Evolutionary conservation across 2,797 vertebrate genomes (phyloP).

Genomic region (Sebastes nivosus): DNA sequence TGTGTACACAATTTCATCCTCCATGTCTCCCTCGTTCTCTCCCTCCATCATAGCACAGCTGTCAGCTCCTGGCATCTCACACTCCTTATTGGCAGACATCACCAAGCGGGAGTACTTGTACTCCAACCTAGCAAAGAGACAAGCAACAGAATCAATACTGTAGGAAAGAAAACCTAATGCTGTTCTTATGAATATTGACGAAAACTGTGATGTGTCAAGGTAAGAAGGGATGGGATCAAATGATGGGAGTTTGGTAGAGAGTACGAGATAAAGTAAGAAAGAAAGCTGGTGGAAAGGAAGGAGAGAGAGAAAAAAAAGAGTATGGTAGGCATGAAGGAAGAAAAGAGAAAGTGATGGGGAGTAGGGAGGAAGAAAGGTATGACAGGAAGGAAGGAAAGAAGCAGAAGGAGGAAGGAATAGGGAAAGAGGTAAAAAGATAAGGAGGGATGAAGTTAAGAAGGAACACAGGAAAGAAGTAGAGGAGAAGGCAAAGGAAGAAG

Average conservation of each 20-base stretch:
- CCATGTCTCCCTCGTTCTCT: constrained; percentile 88
- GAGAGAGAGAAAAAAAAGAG: not conserved
- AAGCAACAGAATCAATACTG: constrained; percentile 29
- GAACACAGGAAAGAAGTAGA: not conserved
- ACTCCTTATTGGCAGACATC: constrained; percentile 96
- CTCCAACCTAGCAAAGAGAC: constrained; percentile 85
- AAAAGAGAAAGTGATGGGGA: not conserved
- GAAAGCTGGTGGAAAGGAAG: not conserved
- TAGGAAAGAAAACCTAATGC: not conserved
- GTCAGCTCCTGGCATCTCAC: constrained; percentile 94
- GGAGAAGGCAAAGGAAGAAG: not conserved
- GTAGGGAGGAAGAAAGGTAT: not conserved
- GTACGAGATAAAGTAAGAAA: not conserved
- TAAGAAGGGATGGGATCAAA: not conserved
- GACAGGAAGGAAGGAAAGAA: not conserved
- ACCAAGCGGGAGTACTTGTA: constrained; percentile 97
- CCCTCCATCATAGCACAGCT: constrained; percentile 99
- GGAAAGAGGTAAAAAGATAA: not conserved
- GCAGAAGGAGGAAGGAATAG: not conserved
- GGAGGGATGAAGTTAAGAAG: not conserved
- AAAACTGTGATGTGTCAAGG: not conserved
- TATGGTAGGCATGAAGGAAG: not conserved
- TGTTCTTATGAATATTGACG: not conserved
- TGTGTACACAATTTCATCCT: constrained; percentile 94
- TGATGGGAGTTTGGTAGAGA: not conserved